phyloP scores from a whole-genome alignment of 2,113 vertebrate species.

The Hydrochoerus hydrochaeris region DNA sequence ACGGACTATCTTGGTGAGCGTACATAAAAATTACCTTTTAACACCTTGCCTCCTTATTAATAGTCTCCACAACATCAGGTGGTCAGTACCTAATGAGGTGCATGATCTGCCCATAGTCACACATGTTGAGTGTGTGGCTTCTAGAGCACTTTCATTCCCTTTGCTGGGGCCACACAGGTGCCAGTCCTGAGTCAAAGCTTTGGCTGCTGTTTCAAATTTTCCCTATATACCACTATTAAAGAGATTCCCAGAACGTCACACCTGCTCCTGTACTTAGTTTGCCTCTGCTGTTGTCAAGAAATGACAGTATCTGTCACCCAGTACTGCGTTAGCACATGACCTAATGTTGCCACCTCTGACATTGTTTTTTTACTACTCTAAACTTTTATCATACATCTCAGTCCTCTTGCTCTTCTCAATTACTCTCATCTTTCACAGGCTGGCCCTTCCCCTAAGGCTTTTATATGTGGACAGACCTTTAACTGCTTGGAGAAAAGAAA shows the following conservation, averaged over 20 bases:
- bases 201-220: neutral
- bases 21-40: neutral
- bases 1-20: neutral
- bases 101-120: neutral
- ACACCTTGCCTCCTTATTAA: neutral
- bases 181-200: neutral
- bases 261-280: neutral
- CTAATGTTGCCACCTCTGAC: neutral
- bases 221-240: neutral
- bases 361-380: neutral
- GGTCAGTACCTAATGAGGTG: neutral
- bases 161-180: neutral
- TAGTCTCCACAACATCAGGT: neutral
- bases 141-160: neutral
- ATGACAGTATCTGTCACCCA: neutral
- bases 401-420: neutral
- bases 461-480: neutral
- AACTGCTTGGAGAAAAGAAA: slow-evolving; percentile 14
- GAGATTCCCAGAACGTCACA: neutral
- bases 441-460: neutral
- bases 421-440: neutral
- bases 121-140: neutral
- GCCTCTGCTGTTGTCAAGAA: neutral
- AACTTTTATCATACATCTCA: neutral
- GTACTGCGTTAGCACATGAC: neutral